Percentiles rank a stretch among this genome's conserved stretches.
These are phyloP conservation scores for Minunthozetes semirufus DNA, from an alignment of 2,888 invertebrate genomes.

Conservation along the genomic window DNA sequence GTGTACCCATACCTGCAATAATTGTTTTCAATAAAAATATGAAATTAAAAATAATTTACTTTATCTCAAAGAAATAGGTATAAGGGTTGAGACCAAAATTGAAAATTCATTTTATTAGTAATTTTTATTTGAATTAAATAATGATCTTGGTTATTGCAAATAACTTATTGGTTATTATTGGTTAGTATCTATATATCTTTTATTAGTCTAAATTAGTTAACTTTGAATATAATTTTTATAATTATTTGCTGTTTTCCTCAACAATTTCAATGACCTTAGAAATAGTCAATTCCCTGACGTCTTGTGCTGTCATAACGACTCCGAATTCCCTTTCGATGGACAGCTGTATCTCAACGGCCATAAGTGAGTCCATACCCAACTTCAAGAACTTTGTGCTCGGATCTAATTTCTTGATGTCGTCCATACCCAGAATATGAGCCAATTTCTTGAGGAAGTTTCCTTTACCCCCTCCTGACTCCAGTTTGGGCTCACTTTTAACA, in stretches of 20 bases:
- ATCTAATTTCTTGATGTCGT: conserved; percentile 72
- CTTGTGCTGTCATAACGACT: conserved; percentile 78
- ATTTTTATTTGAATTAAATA: no score
- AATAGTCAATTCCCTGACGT: conserved; percentile 77
- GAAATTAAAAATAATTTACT: no score
- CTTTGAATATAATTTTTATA: no score
- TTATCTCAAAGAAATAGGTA: no score
- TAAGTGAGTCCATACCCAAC: conserved; percentile 94
- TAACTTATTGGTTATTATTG: no score
- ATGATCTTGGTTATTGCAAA: no score
- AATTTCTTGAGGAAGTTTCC: conserved; percentile 34
- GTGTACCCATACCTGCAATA: no score
- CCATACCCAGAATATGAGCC: conserved; percentile 58
- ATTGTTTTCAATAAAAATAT: no score
- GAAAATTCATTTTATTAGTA: no score
- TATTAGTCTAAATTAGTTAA: no score
- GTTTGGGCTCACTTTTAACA: conserved; percentile 43
- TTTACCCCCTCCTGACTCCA: conserved; percentile 27
- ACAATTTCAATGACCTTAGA: conserved; percentile 59
- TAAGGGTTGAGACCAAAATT: no score
- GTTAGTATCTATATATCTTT: no score
- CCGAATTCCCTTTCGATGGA: conserved; percentile 87
- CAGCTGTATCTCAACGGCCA: conserved; percentile 98
- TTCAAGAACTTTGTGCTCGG: conserved; percentile 75
- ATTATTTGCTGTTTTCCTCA: conserved; percentile 41